Conservation (phyloP, 2,113 vertebrate genomes). For the Microcebus lehilahytsara region DNA sequence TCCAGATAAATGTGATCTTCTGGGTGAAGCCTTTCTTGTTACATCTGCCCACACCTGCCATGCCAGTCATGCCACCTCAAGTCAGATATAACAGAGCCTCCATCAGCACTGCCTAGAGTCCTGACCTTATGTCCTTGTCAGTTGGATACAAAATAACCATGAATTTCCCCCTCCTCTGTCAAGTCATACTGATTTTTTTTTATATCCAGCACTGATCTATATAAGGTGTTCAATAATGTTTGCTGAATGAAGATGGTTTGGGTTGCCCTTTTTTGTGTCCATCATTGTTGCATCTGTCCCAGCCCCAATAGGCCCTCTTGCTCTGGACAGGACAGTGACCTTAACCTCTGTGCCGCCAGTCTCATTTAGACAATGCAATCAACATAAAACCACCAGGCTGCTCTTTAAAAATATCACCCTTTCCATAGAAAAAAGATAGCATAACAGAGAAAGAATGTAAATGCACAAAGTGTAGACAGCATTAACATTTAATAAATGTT, state of each 20-base stretch:
- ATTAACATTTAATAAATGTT: background rate
- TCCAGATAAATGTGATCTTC: background rate
- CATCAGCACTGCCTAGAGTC: background rate
- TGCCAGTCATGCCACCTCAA: background rate
- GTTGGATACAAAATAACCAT: background rate
- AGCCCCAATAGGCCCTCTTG: background rate
- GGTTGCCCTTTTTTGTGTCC: background rate
- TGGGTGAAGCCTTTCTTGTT: background rate
- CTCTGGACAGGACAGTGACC: background rate
- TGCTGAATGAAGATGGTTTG: background rate
- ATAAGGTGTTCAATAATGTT: background rate
- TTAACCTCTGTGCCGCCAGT: background rate
- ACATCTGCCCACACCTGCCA: background rate
- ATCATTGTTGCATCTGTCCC: background rate
- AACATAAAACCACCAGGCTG: background rate
- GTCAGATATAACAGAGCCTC: background rate
- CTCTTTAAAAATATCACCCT: background rate
- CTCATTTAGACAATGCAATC: background rate
- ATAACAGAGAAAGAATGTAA: background rate
- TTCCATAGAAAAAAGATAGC: background rate
- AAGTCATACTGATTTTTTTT: background rate
- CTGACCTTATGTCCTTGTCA: background rate
- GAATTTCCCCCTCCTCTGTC: background rate
- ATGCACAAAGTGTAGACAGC: background rate
- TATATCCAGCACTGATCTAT: background rate